Conservation (phyloP, 2,888 invertebrate species). For the Helicoverpa assulta region DNA sequence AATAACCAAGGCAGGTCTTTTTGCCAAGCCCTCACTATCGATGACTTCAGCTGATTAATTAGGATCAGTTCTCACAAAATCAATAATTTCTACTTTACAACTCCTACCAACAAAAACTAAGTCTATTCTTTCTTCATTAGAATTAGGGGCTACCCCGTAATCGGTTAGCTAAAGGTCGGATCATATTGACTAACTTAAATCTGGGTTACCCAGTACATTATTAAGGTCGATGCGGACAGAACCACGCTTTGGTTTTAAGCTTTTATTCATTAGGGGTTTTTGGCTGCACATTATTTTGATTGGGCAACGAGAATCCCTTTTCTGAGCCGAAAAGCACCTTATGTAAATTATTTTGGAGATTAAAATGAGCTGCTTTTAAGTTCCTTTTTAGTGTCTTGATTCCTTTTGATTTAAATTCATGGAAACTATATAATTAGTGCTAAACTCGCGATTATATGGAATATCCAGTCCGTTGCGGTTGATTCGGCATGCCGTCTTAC, state of each 20-base stretch:
- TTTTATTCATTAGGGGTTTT: conserved; percentile 6
- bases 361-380: background rate
- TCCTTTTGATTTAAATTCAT: conserved; percentile 10
- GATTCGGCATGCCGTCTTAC: conserved; percentile 52
- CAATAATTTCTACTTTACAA: background rate
- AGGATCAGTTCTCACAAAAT: background rate
- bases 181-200: conserved; percentile 68
- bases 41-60: too few species aligned
- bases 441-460: conserved; percentile 12
- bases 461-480: conserved; percentile 14
- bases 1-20: too few species aligned
- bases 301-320: background rate
- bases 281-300: background rate
- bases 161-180: conserved; percentile 64
- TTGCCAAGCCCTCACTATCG: too few species aligned
- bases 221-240: conserved; percentile 53
- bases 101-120: background rate
- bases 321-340: background rate
- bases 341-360: background rate
- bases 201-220: conserved; percentile 71
- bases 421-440: conserved; percentile 17
- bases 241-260: conserved; percentile 17
- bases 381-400: background rate
- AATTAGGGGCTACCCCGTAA: conserved; percentile 39
- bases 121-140: conserved; percentile 11